Base-by-base conservation (phyloP, 2,797 vertebrate genomes). In the Coregonus suidteri region DNA sequence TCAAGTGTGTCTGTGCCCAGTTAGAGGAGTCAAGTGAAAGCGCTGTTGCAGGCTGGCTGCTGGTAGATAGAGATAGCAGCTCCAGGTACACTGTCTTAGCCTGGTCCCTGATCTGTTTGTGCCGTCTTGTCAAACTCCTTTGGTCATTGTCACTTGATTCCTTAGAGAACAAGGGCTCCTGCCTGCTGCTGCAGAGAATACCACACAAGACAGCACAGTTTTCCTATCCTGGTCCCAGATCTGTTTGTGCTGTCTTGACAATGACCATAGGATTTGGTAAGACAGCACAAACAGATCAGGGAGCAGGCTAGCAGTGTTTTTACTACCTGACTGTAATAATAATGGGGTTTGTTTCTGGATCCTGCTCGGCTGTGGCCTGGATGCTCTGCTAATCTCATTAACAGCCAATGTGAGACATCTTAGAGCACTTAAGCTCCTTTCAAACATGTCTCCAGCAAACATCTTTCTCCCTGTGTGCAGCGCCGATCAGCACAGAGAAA, bases 381-480 rank as follows among this genome's bases (percentile, higher is more conserved):
- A 91, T 84, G 85, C 88, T 79, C 78, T 73, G 85, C 85, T 91
- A 92, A 93, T 93, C 90, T 92, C 83, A 93, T 92, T 92, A 91
- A 90, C 88, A 91, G 88, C 85, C 88, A 85, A 89, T 91, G 89
- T 89, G 92, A 59, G 89, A 88, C 88, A 90, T 91, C 90, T 91
- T 88, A 87, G 78, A 88, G 88, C 81, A 85, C 88, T 91, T 91
- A 91, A 91, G 88, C 89, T 90, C 79, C 88, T 93, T 91, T 91
- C 88, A 90, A 90, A 90, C 87, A 86, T 86, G 89, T 88, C 87
- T 88, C 82, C 73, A 75, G 87, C 88, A 90, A 91, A 92, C 88
- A 85, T 88, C 86, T 59, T 59, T 59, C 56, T n/a, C 72, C 89
- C 20, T 75, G 77, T 78, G 70, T 14, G 77, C 67, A 47, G 52